Evolutionary conservation across 2,797 vertebrate species (phyloP).

Genomic region (Acipenser oxyrinchus): DNA sequence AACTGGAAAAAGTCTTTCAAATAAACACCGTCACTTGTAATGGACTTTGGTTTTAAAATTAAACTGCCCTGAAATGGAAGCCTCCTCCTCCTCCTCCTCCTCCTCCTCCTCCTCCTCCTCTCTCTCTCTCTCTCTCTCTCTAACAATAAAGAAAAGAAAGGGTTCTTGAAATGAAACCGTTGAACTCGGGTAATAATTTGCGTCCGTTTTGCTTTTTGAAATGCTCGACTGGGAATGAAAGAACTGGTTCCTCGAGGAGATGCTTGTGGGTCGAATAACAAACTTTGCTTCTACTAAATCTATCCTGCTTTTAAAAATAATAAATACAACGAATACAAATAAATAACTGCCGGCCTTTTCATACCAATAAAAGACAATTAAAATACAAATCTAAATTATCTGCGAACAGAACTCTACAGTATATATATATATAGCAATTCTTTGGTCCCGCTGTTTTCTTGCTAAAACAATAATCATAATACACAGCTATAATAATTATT

Average conservation of each 20-base stretch:
- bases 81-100: neutral
- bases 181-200: neutral
- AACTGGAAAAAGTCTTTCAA: neutral
- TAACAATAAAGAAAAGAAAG: neutral
- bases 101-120: neutral
- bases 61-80: too few relatives aligned
- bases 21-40: neutral
- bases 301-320: neutral
- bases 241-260: neutral
- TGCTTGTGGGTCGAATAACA: neutral
- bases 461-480: constrained; percentile 44
- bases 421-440: too few relatives aligned
- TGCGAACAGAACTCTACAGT: too few relatives aligned
- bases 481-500: constrained; percentile 56
- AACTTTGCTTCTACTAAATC: neutral
- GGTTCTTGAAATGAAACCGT: neutral
- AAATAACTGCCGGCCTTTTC: too few relatives aligned
- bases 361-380: too few relatives aligned
- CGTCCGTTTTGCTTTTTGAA: neutral
- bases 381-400: too few relatives aligned
- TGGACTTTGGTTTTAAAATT: neutral
- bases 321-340: too few relatives aligned
- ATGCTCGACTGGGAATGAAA: neutral
- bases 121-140: neutral
- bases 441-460: constrained; percentile 4